Base-by-base conservation (phyloP, 2,888 invertebrate species). In the Helleia helle region DNA sequence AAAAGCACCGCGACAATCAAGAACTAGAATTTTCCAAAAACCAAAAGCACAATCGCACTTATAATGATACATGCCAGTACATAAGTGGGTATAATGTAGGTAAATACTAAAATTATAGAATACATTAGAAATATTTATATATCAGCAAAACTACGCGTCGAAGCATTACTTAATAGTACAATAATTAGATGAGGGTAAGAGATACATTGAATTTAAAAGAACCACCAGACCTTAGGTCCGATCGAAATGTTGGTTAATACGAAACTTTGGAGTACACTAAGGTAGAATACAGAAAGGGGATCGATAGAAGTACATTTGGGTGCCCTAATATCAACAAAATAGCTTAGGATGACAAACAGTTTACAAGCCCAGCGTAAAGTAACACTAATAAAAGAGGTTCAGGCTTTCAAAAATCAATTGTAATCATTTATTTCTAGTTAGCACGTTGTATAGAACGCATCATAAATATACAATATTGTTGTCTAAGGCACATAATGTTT, bases 401-500 rank as follows among this genome's bases (percentile, higher is more conserved):
- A 74, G 73, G 79, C 80, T 72, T 74, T 72, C 59, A 79, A 80
- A 81, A 73, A n/a, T n/a, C 71, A 74, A 79, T 55, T 57, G 69
- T 74, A 71, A 76, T 70, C 62, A 66, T 81, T 80, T 75, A 81
- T 72, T 72, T 80, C 84, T 83, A 84, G 71, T 83, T 80, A 77
- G 84, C 80, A 84, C 81, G 83, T 83, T 83, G 81, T 83, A 83
- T 81, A 83, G 80, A 83, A 83, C 81, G 83, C 80, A 79, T 83
- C 79, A 71, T 83, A 80, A 79, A 84, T 85, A 85, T 85, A 85
- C 84, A 84, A 85, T 85, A 86, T 85, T 86, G 86, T 86, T 85
- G 83, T 86, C 85, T 86, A 86, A 86, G 86, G 86, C 86, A 86
- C 86, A 83, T 85, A 85, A 85, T 83, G 76, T 86, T 81, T 86